These are phyloP conservation scores for Pherbina coryleti DNA, from an alignment of 2,888 invertebrate species.

Conservation along the genomic window DNA sequence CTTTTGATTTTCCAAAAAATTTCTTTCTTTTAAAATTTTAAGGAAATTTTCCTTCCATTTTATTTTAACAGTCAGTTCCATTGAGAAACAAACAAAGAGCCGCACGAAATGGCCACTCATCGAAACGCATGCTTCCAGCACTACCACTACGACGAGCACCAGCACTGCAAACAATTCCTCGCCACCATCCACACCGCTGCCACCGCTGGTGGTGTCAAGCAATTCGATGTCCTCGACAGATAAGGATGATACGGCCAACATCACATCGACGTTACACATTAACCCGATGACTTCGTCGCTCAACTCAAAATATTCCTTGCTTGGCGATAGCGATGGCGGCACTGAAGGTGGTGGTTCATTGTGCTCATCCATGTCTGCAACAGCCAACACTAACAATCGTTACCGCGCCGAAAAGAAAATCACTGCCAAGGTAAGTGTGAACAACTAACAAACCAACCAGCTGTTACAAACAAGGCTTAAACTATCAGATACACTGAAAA, in stretches of 20 bases:
- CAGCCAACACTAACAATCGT: slow-evolving; percentile 63
- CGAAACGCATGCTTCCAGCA: slow-evolving; percentile 55
- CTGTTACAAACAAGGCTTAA: background rate
- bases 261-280: slow-evolving; percentile 52
- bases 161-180: slow-evolving; percentile 63
- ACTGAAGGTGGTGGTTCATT: slow-evolving; percentile 47
- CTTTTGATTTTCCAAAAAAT: too few species aligned
- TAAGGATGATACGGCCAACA: slow-evolving; percentile 54
- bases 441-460: background rate
- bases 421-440: slow-evolving; percentile 68
- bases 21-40: too few species aligned
- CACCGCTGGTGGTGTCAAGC: slow-evolving; percentile 50
- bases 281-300: slow-evolving; percentile 62
- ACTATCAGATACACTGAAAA: background rate
- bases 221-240: slow-evolving; percentile 55
- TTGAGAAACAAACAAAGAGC: slow-evolving; percentile 68
- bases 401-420: slow-evolving; percentile 69
- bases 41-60: background rate
- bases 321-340: slow-evolving; percentile 60
- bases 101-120: slow-evolving; percentile 65
- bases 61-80: slow-evolving; percentile 64
- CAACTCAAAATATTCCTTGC: slow-evolving; percentile 64
- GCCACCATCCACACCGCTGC: slow-evolving; percentile 64
- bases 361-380: slow-evolving; percentile 51
- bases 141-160: slow-evolving; percentile 57